These are phyloP conservation scores for Orussus abietinus DNA, from an alignment of 1,140 invertebrate species.

Conservation along the genomic window DNA sequence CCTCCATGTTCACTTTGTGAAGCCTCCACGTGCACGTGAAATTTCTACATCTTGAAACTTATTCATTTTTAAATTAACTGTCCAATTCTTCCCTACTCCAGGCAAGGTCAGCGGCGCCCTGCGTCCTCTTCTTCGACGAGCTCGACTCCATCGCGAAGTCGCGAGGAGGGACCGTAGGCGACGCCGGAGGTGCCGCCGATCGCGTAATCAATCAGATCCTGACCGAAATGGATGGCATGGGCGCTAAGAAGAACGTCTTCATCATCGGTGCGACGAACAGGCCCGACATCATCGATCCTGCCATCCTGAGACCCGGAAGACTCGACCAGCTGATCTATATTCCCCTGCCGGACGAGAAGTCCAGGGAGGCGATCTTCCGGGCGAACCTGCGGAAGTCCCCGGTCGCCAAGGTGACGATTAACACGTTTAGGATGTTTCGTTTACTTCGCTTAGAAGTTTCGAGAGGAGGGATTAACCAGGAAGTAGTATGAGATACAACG, in stretches of 20 bases:
- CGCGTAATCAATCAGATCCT: slow-evolving; percentile 99
- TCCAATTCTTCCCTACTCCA: slow-evolving; percentile 37
- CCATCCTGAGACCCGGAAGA: slow-evolving; percentile 95
- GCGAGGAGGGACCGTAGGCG: slow-evolving; percentile 93
- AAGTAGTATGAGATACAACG: no score
- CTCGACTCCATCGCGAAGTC: slow-evolving; percentile 99
- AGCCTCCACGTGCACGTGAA: no score
- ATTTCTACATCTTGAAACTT: no score
- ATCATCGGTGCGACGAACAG: slow-evolving; percentile 97
- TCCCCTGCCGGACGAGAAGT: slow-evolving; percentile 98
- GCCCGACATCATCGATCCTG: slow-evolving; percentile 97
- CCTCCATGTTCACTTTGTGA: no score
- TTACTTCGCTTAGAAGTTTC: not conserved
- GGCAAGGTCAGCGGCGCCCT: slow-evolving; percentile 98
- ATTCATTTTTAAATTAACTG: no score
- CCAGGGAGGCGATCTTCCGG: slow-evolving; percentile 90
- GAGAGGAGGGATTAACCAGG: no score
- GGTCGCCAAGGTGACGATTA: slow-evolving; percentile 68
- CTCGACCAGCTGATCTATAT: slow-evolving; percentile 99
- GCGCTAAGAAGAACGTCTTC: slow-evolving; percentile 99
- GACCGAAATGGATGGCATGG: slow-evolving; percentile 99
- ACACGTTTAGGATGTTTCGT: not conserved
- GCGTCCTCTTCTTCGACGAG: slow-evolving; percentile 99
- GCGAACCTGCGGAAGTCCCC: slow-evolving; percentile 97
- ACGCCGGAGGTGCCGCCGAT: slow-evolving; percentile 98